Percentiles rank a stretch among this genome's conserved stretches.
Evolutionary conservation across 2,113 vertebrate genomes (phyloP).

Genomic region (Pachycephala philippinensis): DNA sequence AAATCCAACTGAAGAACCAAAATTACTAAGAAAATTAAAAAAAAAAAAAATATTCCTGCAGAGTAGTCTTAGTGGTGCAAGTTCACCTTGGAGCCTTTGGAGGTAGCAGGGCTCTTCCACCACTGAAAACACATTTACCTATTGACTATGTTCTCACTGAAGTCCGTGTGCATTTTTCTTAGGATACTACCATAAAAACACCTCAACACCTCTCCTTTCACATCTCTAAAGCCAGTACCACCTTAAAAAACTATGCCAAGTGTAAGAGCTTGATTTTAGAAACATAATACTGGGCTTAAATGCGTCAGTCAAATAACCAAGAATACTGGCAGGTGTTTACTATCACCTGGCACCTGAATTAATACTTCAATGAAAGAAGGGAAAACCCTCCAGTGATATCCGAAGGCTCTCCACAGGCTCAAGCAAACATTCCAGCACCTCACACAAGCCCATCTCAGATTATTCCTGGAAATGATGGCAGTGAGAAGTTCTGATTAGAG

Average conservation of each 20-base stretch:
- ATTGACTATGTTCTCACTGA: neutral
- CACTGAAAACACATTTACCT: neutral
- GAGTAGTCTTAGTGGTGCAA: neutral
- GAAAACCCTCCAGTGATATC: neutral
- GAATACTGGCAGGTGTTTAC: neutral
- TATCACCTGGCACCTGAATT: neutral
- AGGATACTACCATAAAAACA: neutral
- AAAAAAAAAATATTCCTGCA: neutral
- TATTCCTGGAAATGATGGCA: neutral
- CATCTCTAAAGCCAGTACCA: neutral
- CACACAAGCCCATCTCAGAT: neutral
- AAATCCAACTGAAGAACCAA: neutral
- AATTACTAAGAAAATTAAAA: neutral
- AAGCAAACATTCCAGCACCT: neutral
- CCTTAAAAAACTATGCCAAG: neutral
- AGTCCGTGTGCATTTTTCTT: neutral
- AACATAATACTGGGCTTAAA: neutral
- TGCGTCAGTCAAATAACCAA: neutral
- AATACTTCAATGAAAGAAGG: neutral
- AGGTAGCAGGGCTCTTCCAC: neutral
- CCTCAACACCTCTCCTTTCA: neutral
- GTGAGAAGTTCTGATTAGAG: neutral
- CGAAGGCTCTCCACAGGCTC: neutral
- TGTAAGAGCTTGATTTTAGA: neutral
- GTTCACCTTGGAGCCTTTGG: neutral